Percentiles rank a stretch among this genome's conserved stretches.
Evolutionary conservation across 2,113 vertebrate genomes (phyloP).

Genomic region (crab-eating macaque (Macaca fascicularis)): T2T-MFA8v1.1 NC_088375.1:40525001-40525500

Average conservation of each 20-base stretch:
- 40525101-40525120: neutral
- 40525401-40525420: neutral
- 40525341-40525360: neutral
- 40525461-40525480: neutral
- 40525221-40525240: neutral
- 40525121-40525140: neutral
- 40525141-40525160: neutral
- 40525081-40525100: neutral
- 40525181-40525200: neutral
- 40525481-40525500: neutral
- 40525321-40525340: neutral
- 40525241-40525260: neutral
- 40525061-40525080: neutral
- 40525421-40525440: neutral
- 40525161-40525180: neutral
- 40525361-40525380: neutral
- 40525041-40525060: neutral
- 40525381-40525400: neutral
- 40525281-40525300: neutral
- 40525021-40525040: neutral
- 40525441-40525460: neutral
- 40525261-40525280: neutral
- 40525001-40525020: neutral
- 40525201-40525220: neutral
- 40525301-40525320: neutral